Evolutionary conservation across 2,113 vertebrate genomes (phyloP), one percentile per base, ranked within the genome.

Genomic region (Pseudolaguvia tuberculata): DNA sequence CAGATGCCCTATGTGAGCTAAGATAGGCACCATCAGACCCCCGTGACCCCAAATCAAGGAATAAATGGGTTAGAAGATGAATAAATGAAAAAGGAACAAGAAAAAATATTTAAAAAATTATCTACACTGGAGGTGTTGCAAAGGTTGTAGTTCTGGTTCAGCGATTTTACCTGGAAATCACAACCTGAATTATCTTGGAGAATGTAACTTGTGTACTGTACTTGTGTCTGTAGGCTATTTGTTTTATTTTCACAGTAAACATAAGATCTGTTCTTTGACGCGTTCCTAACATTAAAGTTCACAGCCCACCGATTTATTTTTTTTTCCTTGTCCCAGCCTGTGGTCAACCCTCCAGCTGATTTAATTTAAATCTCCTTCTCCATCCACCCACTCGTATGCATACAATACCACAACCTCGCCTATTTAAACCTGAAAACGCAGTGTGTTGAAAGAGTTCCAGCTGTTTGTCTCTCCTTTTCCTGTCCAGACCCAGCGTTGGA

Each of bases 301-400:
- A 15, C 65, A 66, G 75, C 42, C 42, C 58, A 59, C 20, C 73
- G 45, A 68, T 70, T 70, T 69, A n/a, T n/a, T n/a, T n/a, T n/a
- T n/a, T n/a, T n/a, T n/a, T n/a, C n/a, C n/a, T n/a, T 29, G 15
- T 27, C 57, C 1, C 35, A 68, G 78, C 76, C 70, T 80, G 84
- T 77, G 58, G 75, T 74, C 52, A 70, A 78, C 86, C 80, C 81
- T 83, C 84, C 85, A 83, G 79, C 79, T 72, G 69, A 81, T 84
- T n/a, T 75, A 79, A 80, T 55, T 56, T 23, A 62, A 73, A 80
- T 76, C 78, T 76, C 62, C 47, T 51, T 55, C 72, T 56, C 75
- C 78, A 72, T 72, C 80, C 80, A 52, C 76, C 80, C 80, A 52
- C 67, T 83, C 67, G 73, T 70, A 62, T 71, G 69, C 48, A 21